These are phyloP conservation scores for Ichneumon xanthorius DNA, from an alignment of 2,888 invertebrate species.

Conservation along the genomic window DNA sequence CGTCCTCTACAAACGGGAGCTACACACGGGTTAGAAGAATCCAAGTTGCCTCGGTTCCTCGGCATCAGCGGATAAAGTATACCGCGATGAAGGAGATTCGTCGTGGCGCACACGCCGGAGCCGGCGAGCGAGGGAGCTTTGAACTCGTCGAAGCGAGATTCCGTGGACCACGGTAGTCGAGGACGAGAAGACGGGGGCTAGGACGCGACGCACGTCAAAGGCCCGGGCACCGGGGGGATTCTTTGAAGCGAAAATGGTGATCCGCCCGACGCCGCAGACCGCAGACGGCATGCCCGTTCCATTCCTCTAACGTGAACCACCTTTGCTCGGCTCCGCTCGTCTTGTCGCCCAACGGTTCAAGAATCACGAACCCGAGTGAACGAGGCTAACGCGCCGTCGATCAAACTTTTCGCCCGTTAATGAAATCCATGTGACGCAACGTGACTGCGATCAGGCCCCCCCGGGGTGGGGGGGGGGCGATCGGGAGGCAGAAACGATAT, in stretches of 20 bases:
- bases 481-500: not conserved
- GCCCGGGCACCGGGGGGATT: conserved; percentile 38
- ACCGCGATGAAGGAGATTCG: not conserved
- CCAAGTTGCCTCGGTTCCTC: conserved; percentile 7
- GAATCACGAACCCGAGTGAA: conserved; percentile 11
- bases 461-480: too few relatives aligned
- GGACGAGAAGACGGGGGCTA: conserved; percentile 49
- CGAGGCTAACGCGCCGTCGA: not conserved
- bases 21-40: conserved; percentile 15
- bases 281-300: conserved; percentile 40
- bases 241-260: conserved; percentile 62
- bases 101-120: not conserved
- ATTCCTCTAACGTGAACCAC: conserved; percentile 4
- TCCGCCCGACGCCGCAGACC: conserved; percentile 49
- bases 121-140: conserved; percentile 36
- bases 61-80: conserved; percentile 20
- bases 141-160: conserved; percentile 61
- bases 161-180: conserved; percentile 54
- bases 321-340: not conserved
- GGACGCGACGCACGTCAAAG: conserved; percentile 54
- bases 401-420: not conserved
- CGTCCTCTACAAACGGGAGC: conserved; percentile 24
- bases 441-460: not conserved
- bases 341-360: not conserved
- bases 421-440: not conserved